Evolutionary conservation across 2,797 vertebrate genomes (phyloP), one percentile per base, ranked within the genome.

Genomic region (Poeciliopsis turneri): DNA sequence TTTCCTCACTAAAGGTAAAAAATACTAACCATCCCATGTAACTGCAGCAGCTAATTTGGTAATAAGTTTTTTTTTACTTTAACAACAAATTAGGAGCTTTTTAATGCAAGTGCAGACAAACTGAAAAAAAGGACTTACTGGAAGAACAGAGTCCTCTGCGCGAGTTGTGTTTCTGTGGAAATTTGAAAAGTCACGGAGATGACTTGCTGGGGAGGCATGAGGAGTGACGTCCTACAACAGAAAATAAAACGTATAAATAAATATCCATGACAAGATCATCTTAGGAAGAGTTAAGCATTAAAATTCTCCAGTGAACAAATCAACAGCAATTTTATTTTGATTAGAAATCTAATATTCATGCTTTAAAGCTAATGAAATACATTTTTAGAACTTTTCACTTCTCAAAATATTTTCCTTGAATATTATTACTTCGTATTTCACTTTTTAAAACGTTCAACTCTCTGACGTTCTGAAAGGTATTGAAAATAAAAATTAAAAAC

Each of bases 111-210:
- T 4, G 41, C 9, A 3, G 5, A 51, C 15, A 61, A 45, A 25
- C 53, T 72, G 30, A 61, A 69, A 57, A 57, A n/a, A 61, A 36
- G 55, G 78, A 46, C 91, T 93, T 88, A 96, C 95, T 72, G 95
- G 92, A 30, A 96, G 87, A 5, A 95, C 15, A 0, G 94, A 95
- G 86, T 96, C 95, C 79, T 96, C 95, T 1, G 84, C 64, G n/a
- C 94, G 90, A 0, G 95, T 96, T 57, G 69, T 78, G 49, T 96
- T 96, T 79, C 94, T 90, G 85, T 92, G 93, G 78, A 93, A 89
- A 57, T 86, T 68, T 33, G 91, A 85, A 45, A 87, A 57, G 2
- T 94, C 93, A 0, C 82, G 88, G 5, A 93, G 82, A 79, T 91
- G 90, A 82, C 84, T 81, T 0, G 82, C 43, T 36, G 85, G 23